These are phyloP conservation scores for Buathra laborator DNA, from an alignment of 2,888 invertebrate species.

Conservation along the genomic window DNA sequence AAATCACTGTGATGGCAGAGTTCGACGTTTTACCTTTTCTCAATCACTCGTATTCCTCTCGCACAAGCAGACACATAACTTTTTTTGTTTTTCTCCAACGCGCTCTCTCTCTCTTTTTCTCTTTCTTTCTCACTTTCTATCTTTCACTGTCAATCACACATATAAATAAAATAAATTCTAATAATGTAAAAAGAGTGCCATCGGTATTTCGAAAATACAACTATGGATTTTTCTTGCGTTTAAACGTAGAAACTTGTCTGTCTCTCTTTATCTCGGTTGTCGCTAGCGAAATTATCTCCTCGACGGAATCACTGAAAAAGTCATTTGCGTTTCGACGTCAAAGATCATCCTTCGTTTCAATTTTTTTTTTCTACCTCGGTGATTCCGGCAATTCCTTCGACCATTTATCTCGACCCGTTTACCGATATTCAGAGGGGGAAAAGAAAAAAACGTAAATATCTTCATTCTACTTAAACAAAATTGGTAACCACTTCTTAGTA, in stretches of 20 bases:
- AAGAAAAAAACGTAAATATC: constrained; percentile 74
- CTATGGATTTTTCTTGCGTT: constrained; percentile 58
- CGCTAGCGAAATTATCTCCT: constrained; percentile 60
- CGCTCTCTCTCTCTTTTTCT: constrained; percentile 10
- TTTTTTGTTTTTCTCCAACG: constrained; percentile 46
- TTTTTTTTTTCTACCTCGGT: constrained; percentile 41
- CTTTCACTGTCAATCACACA: constrained; percentile 67
- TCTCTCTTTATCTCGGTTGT: constrained; percentile 57
- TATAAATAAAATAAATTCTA: constrained; percentile 73
- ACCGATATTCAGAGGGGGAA: constrained; percentile 42
- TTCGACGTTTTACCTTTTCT: constrained; percentile 70
- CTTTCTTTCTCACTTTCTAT: constrained; percentile 56
- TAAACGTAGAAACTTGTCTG: constrained; percentile 61
- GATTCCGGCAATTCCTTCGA: constrained; percentile 52
- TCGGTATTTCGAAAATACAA: constrained; percentile 73
- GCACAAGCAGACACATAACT: constrained; percentile 64
- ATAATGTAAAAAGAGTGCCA: constrained; percentile 72
- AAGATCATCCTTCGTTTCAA: constrained; percentile 38
- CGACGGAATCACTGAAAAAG: constrained; percentile 57
- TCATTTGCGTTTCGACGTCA: not conserved
- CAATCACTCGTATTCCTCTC: constrained; percentile 60
- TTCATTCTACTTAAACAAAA: constrained; percentile 77
- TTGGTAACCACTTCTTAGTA: constrained; percentile 76
- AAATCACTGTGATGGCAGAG: constrained; percentile 73
- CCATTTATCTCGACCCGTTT: constrained; percentile 37